Conservation (phyloP, 2,797 vertebrate genomes). For the Paramormyrops hopkinsi region DNA sequence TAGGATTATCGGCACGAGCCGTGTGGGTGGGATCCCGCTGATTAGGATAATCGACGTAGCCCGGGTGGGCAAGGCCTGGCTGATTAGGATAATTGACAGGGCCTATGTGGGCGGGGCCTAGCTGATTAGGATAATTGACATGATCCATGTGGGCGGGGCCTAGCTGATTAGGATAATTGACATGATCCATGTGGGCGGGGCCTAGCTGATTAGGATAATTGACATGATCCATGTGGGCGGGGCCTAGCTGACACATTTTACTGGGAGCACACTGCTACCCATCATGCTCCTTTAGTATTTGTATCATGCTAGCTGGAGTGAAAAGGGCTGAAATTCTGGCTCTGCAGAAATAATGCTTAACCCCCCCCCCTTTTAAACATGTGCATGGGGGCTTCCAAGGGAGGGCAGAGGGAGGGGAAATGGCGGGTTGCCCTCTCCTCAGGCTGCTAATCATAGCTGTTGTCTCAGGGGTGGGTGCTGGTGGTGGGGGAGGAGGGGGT, state of each 20-base stretch:
- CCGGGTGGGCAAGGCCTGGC: neutral
- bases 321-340: neutral
- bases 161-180: neutral
- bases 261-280: neutral
- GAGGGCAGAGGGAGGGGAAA: neutral
- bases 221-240: neutral
- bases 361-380: neutral
- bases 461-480: neutral
- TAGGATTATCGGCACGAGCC: neutral
- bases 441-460: slow-evolving; percentile 4
- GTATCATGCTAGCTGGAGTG: neutral
- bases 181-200: neutral
- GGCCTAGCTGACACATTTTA: neutral
- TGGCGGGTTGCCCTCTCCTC: neutral
- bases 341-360: neutral
- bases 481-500: neutral
- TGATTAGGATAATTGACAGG: neutral
- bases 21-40: neutral
- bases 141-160: neutral
- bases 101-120: neutral
- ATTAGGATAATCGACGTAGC: neutral
- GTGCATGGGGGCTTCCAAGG: neutral
- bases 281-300: neutral
- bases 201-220: neutral
- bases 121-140: neutral